Percentiles rank a stretch among this genome's conserved stretches.
Evolutionary conservation across 2,113 vertebrate species (phyloP).

Genomic region (Potamarius usumacintae): DNA sequence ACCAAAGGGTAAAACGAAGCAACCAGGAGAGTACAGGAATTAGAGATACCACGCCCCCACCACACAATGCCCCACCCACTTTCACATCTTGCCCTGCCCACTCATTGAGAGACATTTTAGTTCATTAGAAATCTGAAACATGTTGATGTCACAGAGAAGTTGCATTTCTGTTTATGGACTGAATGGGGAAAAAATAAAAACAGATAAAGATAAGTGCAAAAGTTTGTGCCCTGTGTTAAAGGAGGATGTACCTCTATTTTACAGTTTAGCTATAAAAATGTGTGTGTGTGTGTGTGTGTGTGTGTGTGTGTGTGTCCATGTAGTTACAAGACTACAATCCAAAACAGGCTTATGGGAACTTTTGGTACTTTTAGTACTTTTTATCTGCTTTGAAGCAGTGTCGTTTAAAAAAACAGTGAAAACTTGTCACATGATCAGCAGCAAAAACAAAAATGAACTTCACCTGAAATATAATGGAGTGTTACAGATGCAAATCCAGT

Average conservation of each 20-base stretch:
- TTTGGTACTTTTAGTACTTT: not conserved
- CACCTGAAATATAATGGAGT: not conserved
- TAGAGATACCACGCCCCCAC: conserved; percentile 33
- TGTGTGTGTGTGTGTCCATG: not conserved
- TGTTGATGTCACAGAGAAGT: too few relatives aligned
- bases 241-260: not conserved
- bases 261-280: not conserved
- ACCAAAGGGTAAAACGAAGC: conserved; percentile 78
- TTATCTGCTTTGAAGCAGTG: not conserved
- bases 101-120: not conserved
- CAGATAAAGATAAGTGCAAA: not conserved
- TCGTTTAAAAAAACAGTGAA: not conserved
- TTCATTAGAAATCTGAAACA: not conserved
- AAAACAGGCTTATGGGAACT: not conserved
- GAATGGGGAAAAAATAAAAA: not conserved
- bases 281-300: not conserved
- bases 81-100: not conserved
- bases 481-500: conserved; percentile 52
- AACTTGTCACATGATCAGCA: not conserved
- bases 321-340: not conserved
- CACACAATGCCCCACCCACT: not conserved
- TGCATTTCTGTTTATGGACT: not conserved
- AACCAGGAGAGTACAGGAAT: conserved; percentile 79
- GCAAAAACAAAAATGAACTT: not conserved
- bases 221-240: not conserved